A percentile compares a stretch with the other conserved stretches of the same genome.
phyloP scores from a whole-genome alignment of 2,797 vertebrate species.

The Artibeus lituratus region DNA sequence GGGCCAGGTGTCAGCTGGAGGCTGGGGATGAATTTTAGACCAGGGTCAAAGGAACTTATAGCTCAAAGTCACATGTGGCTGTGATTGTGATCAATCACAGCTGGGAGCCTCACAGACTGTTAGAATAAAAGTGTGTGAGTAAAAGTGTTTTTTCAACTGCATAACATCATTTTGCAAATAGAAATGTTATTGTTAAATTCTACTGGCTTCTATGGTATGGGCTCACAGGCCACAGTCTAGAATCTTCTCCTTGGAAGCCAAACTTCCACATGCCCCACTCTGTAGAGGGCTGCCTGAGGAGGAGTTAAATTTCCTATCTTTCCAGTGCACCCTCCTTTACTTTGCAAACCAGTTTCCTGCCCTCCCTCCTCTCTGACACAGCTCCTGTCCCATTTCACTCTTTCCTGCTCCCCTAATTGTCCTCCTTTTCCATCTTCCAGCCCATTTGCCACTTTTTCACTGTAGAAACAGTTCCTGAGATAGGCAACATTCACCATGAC shows the following conservation, averaged over 20 bases:
- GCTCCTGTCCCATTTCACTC: not conserved
- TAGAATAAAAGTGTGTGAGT: not conserved
- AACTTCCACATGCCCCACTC: too few species aligned
- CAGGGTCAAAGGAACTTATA: not conserved
- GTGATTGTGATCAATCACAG: not conserved
- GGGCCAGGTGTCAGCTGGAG: not conserved
- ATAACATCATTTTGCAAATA: not conserved
- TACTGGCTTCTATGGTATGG: not conserved
- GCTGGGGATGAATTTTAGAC: not conserved
- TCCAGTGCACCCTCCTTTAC: not conserved
- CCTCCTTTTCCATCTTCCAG: not conserved
- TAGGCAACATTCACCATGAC: accelerated
- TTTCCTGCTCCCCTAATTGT: not conserved
- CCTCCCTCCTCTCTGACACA: not conserved
- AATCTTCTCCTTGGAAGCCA: not conserved
- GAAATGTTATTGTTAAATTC: not conserved
- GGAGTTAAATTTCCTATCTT: not conserved
- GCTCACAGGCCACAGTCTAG: not conserved
- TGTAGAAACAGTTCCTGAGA: not conserved
- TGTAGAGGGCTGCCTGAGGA: not conserved
- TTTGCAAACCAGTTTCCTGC: not conserved
- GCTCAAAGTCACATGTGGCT: not conserved
- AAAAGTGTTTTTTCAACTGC: not conserved
- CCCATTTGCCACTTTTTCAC: not conserved
- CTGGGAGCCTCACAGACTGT: not conserved